phyloP scores from a whole-genome alignment of 1,140 invertebrate species.

The Pristionchus pacificus region DNA sequence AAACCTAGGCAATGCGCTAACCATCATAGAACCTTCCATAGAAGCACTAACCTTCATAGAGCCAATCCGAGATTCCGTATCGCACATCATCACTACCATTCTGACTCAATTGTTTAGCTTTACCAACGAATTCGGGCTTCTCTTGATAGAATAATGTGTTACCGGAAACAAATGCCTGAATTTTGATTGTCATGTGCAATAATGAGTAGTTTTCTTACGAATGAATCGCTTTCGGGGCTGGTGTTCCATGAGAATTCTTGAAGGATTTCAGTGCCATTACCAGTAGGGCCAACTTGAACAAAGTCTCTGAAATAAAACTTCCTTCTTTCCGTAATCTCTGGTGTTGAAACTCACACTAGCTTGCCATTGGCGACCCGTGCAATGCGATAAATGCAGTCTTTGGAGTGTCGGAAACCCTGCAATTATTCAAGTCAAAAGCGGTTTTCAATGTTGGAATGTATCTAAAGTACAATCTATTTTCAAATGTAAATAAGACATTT shows the following conservation, averaged over 20 bases:
- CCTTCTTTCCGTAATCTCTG: not conserved
- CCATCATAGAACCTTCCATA: not conserved
- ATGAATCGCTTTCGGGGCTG: constrained; percentile 6
- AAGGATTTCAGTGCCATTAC: constrained; percentile 14
- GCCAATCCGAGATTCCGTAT: constrained; percentile 47
- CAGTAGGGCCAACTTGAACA: constrained; percentile 10
- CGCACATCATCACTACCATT: constrained; percentile 9
- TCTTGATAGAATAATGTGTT: constrained; percentile 52
- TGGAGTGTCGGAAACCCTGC: constrained; percentile 22
- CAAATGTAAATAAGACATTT: no score
- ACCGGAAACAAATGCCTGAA: constrained; percentile 49
- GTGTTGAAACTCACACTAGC: constrained; percentile 3
- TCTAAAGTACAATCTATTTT: no score
- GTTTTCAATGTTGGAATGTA: no score
- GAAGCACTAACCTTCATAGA: constrained; percentile 55
- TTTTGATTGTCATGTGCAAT: not conserved
- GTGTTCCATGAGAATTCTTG: constrained; percentile 21
- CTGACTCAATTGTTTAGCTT: constrained; percentile 15
- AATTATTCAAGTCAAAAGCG: no score
- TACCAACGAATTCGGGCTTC: constrained; percentile 24
- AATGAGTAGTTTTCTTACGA: not conserved
- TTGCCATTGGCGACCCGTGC: constrained; percentile 7
- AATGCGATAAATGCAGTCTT: constrained; percentile 5
- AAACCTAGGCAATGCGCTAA: not conserved
- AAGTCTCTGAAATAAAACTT: not conserved